Conservation (phyloP, 2,113 vertebrate species). For the Leucosticte australis region DNA sequence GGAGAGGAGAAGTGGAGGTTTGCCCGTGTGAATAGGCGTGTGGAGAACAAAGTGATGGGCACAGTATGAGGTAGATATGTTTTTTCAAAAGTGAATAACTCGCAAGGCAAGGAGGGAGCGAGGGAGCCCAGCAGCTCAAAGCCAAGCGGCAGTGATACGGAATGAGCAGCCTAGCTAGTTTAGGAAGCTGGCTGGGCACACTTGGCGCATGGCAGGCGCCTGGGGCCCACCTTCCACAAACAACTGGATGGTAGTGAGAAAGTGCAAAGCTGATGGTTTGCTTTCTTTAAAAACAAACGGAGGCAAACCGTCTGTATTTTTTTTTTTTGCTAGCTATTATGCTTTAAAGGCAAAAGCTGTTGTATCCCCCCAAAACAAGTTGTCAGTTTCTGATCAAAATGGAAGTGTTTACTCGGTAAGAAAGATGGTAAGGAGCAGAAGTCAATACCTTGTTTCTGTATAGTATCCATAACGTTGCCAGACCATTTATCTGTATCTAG, state of each 20-base stretch:
- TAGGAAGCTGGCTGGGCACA: not conserved
- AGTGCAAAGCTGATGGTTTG: not conserved
- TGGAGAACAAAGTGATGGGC: constrained; percentile 55
- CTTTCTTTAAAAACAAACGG: not conserved
- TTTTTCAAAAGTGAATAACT: constrained; percentile 41
- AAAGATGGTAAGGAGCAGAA: not conserved
- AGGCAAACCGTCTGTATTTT: accelerated
- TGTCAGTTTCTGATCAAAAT: not conserved
- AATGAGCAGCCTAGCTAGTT: not conserved
- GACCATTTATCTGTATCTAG: not conserved
- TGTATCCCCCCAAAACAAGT: not conserved
- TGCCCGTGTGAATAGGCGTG: not conserved
- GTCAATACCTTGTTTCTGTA: not conserved
- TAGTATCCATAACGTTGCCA: not conserved
- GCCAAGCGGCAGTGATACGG: not conserved
- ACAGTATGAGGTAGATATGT: constrained; percentile 47
- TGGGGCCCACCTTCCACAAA: not conserved
- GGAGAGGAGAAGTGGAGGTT: not conserved
- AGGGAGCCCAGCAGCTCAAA: not conserved
- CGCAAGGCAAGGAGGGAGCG: not conserved
- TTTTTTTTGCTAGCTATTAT: not conserved
- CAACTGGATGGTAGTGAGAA: not conserved
- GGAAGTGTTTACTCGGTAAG: not conserved
- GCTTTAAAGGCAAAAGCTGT: not conserved
- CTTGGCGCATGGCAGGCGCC: not conserved